Evolutionary conservation across 1,140 invertebrate species (phyloP).

Genomic region (Musca domestica): DNA sequence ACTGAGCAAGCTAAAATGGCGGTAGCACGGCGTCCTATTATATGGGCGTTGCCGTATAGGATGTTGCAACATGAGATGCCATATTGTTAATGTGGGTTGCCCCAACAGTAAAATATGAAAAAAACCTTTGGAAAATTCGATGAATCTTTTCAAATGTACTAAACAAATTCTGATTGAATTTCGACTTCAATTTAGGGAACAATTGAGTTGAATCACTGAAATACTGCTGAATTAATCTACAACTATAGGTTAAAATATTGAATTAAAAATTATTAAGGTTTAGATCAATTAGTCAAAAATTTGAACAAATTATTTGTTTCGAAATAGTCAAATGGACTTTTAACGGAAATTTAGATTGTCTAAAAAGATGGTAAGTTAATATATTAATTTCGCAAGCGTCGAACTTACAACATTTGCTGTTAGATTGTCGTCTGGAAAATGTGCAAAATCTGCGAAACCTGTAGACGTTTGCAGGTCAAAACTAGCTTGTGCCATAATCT

Average conservation of each 20-base stretch:
- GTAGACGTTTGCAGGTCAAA: conserved; percentile 67
- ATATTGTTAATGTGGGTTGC: too few relatives aligned
- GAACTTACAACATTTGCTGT: conserved; percentile 42
- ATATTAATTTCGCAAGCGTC: neutral
- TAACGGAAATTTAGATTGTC: neutral
- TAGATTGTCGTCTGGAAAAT: conserved; percentile 53
- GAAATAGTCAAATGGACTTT: neutral
- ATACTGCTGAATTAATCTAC: neutral
- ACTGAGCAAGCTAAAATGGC: too few relatives aligned
- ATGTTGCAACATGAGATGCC: too few relatives aligned
- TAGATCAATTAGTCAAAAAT: neutral
- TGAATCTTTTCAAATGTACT: too few relatives aligned
- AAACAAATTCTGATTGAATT: too few relatives aligned
- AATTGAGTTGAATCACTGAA: neutral
- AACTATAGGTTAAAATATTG: too few relatives aligned
- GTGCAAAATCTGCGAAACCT: conserved; percentile 66
- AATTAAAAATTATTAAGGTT: too few relatives aligned
- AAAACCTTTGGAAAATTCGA: too few relatives aligned
- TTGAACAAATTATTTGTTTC: neutral
- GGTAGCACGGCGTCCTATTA: too few relatives aligned
- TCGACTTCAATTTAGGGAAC: too few relatives aligned
- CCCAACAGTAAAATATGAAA: too few relatives aligned
- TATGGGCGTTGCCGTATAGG: too few relatives aligned
- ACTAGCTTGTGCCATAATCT: conserved; percentile 61
- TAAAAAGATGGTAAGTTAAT: neutral